These are phyloP conservation scores for Microvelia longipes DNA, from an alignment of 1,140 invertebrate species.

Conservation along the genomic window DNA sequence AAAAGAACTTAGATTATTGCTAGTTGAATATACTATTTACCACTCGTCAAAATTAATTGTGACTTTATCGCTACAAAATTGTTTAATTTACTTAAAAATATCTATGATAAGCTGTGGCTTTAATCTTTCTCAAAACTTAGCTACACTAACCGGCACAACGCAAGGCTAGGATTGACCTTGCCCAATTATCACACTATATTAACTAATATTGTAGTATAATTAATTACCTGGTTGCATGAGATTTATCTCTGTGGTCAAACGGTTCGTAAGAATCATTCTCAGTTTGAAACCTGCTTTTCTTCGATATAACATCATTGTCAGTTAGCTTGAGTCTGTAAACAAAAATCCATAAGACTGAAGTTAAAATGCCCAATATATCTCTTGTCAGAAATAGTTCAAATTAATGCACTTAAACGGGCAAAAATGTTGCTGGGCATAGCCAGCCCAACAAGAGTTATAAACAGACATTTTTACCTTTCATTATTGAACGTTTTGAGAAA, in stretches of 20 bases:
- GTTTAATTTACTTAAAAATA: not conserved
- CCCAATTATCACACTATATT: not conserved
- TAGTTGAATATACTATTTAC: no score
- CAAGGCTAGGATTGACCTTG: not conserved
- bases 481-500: not conserved
- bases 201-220: not conserved
- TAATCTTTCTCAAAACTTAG: not conserved
- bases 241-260: constrained; percentile 7
- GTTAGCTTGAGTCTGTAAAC: constrained; percentile 7
- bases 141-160: not conserved
- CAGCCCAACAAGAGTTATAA: not conserved
- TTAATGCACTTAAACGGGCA: not conserved
- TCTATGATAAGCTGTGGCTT: not conserved
- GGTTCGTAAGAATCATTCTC: constrained; percentile 8
- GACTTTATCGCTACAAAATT: not conserved
- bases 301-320: constrained; percentile 5
- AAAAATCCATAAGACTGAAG: not conserved
- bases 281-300: constrained; percentile 3
- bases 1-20: no score
- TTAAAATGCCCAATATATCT: not conserved
- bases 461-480: not conserved
- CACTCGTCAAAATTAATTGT: not conserved
- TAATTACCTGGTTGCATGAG: constrained; percentile 5
- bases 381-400: not conserved
- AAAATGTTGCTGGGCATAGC: not conserved